These are phyloP conservation scores for Brachyrhaphis roseni DNA, from an alignment of 2,797 vertebrate species.

Conservation along the genomic window DNA sequence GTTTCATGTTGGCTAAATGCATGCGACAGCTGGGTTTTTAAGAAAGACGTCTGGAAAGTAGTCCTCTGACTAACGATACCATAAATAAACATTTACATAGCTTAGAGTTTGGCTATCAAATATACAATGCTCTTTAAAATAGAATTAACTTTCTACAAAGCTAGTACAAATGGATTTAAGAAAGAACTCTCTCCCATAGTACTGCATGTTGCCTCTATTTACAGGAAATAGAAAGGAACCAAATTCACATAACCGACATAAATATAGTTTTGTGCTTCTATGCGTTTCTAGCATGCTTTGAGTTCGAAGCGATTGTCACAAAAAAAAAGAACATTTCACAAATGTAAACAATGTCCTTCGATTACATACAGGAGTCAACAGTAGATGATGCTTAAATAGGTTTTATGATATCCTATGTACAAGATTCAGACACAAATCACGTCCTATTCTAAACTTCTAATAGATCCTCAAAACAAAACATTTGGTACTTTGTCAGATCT, in stretches of 20 bases:
- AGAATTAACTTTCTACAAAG: conserved; percentile 80
- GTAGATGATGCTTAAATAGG: neutral
- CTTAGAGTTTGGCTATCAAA: conserved; percentile 74
- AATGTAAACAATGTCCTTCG: conserved; percentile 61
- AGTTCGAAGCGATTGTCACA: conserved; percentile 51
- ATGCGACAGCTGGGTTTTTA: conserved; percentile 57
- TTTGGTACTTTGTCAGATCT: neutral
- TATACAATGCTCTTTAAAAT: conserved; percentile 80
- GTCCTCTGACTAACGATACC: conserved; percentile 47
- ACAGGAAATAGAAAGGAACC: conserved; percentile 71
- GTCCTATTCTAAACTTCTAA: neutral
- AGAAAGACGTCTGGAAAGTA: conserved; percentile 49
- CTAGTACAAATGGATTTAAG: conserved; percentile 78
- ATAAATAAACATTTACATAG: conserved; percentile 73
- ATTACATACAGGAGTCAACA: conserved; percentile 24
- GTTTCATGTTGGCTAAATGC: conserved; percentile 48
- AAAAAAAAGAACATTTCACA: conserved; percentile 56
- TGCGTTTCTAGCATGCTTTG: conserved; percentile 66
- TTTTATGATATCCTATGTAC: conserved; percentile 1
- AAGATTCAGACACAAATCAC: conserved; percentile 2
- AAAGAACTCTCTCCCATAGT: conserved; percentile 66
- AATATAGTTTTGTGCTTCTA: conserved; percentile 65
- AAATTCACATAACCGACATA: conserved; percentile 53
- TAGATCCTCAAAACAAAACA: neutral
- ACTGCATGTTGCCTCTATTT: conserved; percentile 71